A percentile compares a stretch with the other conserved stretches of the same genome.
phyloP scores from a whole-genome alignment of 2,888 invertebrate genomes.

The Xestia xanthographa region DNA sequence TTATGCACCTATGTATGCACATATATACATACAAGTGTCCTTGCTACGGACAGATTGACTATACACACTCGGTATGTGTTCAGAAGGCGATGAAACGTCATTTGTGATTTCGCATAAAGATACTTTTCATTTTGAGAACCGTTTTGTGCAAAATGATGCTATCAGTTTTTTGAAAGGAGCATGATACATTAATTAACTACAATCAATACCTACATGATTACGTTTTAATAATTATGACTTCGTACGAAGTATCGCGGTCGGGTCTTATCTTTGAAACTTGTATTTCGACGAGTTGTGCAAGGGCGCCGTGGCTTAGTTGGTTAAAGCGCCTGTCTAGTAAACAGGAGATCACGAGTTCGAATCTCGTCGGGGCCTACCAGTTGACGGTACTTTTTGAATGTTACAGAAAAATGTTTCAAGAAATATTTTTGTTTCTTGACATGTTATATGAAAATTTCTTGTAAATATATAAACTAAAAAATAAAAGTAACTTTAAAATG shows the following conservation, averaged over 20 bases:
- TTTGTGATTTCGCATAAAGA: not conserved
- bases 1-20: not conserved
- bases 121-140: not conserved
- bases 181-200: not conserved
- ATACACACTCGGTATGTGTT: not conserved
- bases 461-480: too few species aligned
- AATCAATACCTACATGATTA: not conserved
- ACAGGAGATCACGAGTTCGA: slow-evolving; percentile 89
- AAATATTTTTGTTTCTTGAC: not conserved
- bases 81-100: not conserved
- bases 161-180: not conserved
- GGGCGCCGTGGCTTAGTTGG: slow-evolving; percentile 89
- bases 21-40: not conserved
- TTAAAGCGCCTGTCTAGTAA: slow-evolving; percentile 90
- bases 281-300: rapidly evolving
- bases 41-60: not conserved
- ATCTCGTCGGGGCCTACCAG: slow-evolving; percentile 71
- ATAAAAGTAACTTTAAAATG: too few species aligned
- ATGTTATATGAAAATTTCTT: not conserved
- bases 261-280: slow-evolving; percentile 8
- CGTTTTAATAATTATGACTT: not conserved
- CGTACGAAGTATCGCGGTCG: too few species aligned
- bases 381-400: slow-evolving; percentile 26
- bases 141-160: not conserved
- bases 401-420: not conserved